Evolutionary conservation across 2,888 invertebrate species (phyloP).

Genomic region (Lysandra coridon): DNA sequence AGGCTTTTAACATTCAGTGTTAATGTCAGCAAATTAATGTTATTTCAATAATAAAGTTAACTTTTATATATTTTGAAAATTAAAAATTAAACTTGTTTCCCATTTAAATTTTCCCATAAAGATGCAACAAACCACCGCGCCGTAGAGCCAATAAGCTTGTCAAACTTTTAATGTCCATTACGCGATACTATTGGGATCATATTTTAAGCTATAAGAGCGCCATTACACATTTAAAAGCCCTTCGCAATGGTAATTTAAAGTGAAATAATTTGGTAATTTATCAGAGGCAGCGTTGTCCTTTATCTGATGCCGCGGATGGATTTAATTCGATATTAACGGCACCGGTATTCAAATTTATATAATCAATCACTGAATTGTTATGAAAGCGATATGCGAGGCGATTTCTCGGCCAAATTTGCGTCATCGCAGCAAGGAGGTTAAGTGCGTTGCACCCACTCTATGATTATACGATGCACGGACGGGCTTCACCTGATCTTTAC

Average conservation of each 20-base stretch:
- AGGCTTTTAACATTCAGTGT: no score
- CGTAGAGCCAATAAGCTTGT: not conserved
- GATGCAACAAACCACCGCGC: not conserved
- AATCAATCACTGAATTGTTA: slow-evolving; percentile 79
- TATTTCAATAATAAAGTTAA: no score
- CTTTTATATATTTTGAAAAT: no score
- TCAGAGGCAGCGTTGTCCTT: slow-evolving; percentile 70
- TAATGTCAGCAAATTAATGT: no score
- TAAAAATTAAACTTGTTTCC: no score
- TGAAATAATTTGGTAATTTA: slow-evolving; percentile 69
- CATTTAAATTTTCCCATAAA: not conserved
- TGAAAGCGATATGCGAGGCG: slow-evolving; percentile 75
- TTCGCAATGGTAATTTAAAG: slow-evolving; percentile 68
- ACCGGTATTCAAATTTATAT: slow-evolving; percentile 75
- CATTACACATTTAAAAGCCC: slow-evolving; percentile 42
- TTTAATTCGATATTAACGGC: slow-evolving; percentile 76
- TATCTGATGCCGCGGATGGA: slow-evolving; percentile 71
- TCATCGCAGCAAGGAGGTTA: slow-evolving; percentile 67
- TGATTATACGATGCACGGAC: slow-evolving; percentile 38
- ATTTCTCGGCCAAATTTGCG: slow-evolving; percentile 75
- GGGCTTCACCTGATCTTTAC: slow-evolving; percentile 30
- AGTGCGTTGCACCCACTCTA: slow-evolving; percentile 49
- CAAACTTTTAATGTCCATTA: slow-evolving; percentile 14
- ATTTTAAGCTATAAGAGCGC: slow-evolving; percentile 51
- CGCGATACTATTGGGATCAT: slow-evolving; percentile 26